Evolutionary conservation across 2,888 invertebrate species (phyloP).

Genomic region (Pedicia rivosa): DNA sequence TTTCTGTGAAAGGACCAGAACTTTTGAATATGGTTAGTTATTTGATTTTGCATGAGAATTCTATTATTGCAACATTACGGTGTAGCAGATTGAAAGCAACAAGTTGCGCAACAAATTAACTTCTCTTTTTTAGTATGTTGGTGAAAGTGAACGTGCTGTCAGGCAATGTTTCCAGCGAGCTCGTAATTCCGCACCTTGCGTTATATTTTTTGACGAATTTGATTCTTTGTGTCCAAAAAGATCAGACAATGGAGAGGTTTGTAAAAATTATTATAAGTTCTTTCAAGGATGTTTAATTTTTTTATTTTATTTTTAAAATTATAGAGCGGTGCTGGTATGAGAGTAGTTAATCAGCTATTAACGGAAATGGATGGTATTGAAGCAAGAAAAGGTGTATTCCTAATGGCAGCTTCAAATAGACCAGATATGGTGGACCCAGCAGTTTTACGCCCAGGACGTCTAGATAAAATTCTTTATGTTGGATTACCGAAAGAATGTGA

Average conservation of each 20-base stretch:
- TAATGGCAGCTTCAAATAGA: slow-evolving; percentile 92
- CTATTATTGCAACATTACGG: background rate
- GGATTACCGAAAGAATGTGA: slow-evolving; percentile 70
- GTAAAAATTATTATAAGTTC: too few relatives aligned
- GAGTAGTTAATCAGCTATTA: slow-evolving; percentile 91
- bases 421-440: slow-evolving; percentile 96
- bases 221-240: slow-evolving; percentile 90
- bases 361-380: slow-evolving; percentile 99
- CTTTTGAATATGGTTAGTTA: slow-evolving; percentile 78
- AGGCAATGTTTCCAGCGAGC: slow-evolving; percentile 92
- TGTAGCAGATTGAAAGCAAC: too few relatives aligned
- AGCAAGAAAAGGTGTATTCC: slow-evolving; percentile 77
- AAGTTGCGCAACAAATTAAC: too few relatives aligned
- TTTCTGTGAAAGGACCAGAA: slow-evolving; percentile 97
- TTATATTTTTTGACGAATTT: slow-evolving; percentile 97
- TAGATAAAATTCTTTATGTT: slow-evolving; percentile 81
- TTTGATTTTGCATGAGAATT: background rate
- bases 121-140: slow-evolving; percentile 60
- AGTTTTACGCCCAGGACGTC: slow-evolving; percentile 69
- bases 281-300: slow-evolving; percentile 2
- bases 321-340: slow-evolving; percentile 52
- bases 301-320: slow-evolving; percentile 13
- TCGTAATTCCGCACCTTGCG: slow-evolving; percentile 88
- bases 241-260: slow-evolving; percentile 49
- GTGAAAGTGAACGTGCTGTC: slow-evolving; percentile 94